A percentile compares a stretch with the other conserved stretches of the same genome.
phyloP scores from a whole-genome alignment of 2,888 invertebrate genomes.

The Uropetala carovei region DNA sequence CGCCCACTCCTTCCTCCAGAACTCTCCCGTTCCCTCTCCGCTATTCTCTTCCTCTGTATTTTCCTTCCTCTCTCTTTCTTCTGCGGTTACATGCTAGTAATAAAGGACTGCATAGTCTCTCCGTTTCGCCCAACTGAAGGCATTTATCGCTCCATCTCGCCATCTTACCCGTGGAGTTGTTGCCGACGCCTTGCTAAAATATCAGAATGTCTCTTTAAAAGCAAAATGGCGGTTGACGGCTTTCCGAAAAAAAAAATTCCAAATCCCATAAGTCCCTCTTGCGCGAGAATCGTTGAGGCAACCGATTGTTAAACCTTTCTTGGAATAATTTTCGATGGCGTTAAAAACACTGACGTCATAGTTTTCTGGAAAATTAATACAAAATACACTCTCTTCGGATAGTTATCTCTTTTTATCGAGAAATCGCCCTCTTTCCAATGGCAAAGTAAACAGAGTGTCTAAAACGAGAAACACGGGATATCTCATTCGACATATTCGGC shows the following conservation, averaged over 20 bases:
- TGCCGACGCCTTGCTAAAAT: slow-evolving; percentile 25
- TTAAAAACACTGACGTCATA: background rate
- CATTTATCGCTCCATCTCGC: slow-evolving; percentile 41
- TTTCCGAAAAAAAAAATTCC: background rate
- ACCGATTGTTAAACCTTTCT: background rate
- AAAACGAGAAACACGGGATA: background rate
- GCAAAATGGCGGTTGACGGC: background rate
- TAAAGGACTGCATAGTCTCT: background rate
- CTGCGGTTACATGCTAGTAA: slow-evolving; percentile 22
- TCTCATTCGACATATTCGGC: background rate
- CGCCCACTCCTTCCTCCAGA: background rate
- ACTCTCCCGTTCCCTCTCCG: background rate
- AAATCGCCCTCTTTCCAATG: background rate
- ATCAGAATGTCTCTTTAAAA: background rate
- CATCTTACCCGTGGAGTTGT: background rate
- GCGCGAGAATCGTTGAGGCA: background rate
- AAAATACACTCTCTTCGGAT: too few species aligned
- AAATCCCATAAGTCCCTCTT: background rate
- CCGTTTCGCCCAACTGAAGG: background rate
- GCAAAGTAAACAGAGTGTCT: background rate
- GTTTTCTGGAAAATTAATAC: background rate
- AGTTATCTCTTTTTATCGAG: too few species aligned
- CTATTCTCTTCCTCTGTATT: background rate
- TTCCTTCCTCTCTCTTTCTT: slow-evolving; percentile 5
- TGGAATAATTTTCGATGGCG: background rate